Base-by-base conservation (phyloP, 1,140 invertebrate species). In the Brevipalpus yothersi region DNA sequence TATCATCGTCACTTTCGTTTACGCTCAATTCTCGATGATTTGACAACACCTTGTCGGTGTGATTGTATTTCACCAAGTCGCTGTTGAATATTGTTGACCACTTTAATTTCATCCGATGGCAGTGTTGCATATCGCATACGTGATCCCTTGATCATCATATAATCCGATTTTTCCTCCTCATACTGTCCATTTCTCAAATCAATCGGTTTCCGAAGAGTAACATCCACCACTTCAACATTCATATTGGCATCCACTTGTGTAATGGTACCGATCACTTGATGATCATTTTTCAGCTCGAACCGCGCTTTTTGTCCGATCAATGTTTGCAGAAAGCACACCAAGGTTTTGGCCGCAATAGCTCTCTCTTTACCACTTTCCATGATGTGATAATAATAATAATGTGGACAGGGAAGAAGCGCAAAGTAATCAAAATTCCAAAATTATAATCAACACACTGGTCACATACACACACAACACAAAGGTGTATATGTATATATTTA, bases 141-240 rank as follows among this genome's bases (percentile, higher is more conserved):
- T 9, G 23, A 49, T 10, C 62, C 62, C 51, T 63, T 63, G 9
- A 63, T 41, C 54, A 61, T 61, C 13, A 63, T n/a, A 53, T 58
- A 61, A 49, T 63, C 62, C 45, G 53, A 42, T 31, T 61, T 57
- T 19, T n/a, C 13, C 11, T 40, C 17, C 21, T 41, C 8, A 23
- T 19, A 59, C 41, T 54, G 23, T 4, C 41, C 17, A 5, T 49
- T 23, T 15, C 45, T 13, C 21, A 49, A 42, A 21, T 58, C 51
- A 31, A 49, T n/a, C 8, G 58, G 58, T 21, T 51, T 49, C 4
- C 42, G 31, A 1, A 62, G 12, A 12, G 17, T 13, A 41, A 58
- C 58, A 49, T 60, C 55, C 9, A 17, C 43, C 1, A 60, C 7
- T 62, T 62, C 61, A 23, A 42, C 19, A 53, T 62, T 62, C 61